Conservation (phyloP, 2,797 vertebrate genomes). For the Euphonia xanthogaster region DNA sequence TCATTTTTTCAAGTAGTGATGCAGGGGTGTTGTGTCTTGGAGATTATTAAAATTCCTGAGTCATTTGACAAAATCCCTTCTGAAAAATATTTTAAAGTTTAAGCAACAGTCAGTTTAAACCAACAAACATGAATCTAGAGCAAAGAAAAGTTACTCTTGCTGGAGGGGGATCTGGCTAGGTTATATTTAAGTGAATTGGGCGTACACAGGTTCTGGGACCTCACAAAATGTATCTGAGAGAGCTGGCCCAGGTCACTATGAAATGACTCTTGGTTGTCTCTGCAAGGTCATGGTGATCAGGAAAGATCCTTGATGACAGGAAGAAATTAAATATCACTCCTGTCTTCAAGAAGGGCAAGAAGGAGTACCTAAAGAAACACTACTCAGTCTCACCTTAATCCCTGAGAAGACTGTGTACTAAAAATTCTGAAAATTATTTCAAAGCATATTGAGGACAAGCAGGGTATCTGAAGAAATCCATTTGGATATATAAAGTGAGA, state of each 20-base stretch:
- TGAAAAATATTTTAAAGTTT: background rate
- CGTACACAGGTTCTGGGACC: background rate
- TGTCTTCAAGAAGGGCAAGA: background rate
- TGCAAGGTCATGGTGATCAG: background rate
- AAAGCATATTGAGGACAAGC: background rate
- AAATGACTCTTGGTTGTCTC: background rate
- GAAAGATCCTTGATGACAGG: background rate
- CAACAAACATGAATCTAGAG: background rate
- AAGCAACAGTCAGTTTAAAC: background rate
- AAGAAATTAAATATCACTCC: background rate
- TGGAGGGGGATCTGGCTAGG: rapidly evolving
- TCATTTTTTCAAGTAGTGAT: background rate
- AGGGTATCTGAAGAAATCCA: background rate
- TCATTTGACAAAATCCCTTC: background rate
- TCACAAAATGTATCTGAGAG: background rate
- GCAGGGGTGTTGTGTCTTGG: background rate
- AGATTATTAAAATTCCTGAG: background rate
- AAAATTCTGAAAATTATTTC: background rate
- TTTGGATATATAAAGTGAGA: background rate
- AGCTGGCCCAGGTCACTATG: background rate
- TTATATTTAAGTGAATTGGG: background rate
- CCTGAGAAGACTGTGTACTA: rapidly evolving
- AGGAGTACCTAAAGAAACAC: background rate
- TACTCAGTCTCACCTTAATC: background rate
- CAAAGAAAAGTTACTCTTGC: background rate